These are phyloP conservation scores for Megaptera novaeangliae DNA, from an alignment of 2,113 vertebrate genomes.

Conservation along the genomic window DNA sequence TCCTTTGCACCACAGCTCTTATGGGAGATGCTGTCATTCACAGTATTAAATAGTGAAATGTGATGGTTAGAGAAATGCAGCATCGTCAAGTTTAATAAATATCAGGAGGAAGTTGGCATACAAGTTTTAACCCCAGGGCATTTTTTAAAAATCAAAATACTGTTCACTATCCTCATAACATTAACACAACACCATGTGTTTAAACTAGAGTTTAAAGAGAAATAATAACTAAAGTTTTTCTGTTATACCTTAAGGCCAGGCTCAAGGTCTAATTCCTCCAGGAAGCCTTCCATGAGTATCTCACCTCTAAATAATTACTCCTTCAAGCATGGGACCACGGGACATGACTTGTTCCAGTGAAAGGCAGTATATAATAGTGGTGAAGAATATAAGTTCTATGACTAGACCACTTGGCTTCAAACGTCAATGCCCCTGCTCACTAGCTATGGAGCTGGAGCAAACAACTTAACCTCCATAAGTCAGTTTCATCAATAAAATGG, in stretches of 20 bases:
- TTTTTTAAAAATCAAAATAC: slow-evolving; percentile 56
- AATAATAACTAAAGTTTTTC: neutral
- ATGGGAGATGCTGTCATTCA: slow-evolving; percentile 41
- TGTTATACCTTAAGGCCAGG: slow-evolving; percentile 21
- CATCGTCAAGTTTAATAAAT: slow-evolving; percentile 25
- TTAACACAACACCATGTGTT: slow-evolving; percentile 9
- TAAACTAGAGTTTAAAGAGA: slow-evolving; percentile 10
- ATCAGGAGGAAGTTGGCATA: slow-evolving; percentile 51
- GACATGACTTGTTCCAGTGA: neutral
- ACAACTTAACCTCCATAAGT: neutral
- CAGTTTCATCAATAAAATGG: neutral
- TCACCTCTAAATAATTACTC: neutral
- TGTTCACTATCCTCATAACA: neutral
- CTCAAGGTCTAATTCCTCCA: slow-evolving; percentile 38
- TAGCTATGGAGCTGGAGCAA: neutral
- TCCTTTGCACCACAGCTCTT: neutral
- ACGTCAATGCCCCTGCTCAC: neutral
- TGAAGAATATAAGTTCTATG: neutral
- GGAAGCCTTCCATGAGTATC: slow-evolving; percentile 9
- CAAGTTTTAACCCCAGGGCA: slow-evolving; percentile 48
- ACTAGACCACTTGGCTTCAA: neutral
- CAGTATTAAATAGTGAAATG: neutral
- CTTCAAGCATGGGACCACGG: neutral
- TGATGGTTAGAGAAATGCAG: slow-evolving; percentile 37
- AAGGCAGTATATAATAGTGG: neutral